Evolutionary conservation across 2,888 invertebrate species (phyloP), one percentile per base, ranked within the genome.

Genomic region (Notocelia uddmanniana): DNA sequence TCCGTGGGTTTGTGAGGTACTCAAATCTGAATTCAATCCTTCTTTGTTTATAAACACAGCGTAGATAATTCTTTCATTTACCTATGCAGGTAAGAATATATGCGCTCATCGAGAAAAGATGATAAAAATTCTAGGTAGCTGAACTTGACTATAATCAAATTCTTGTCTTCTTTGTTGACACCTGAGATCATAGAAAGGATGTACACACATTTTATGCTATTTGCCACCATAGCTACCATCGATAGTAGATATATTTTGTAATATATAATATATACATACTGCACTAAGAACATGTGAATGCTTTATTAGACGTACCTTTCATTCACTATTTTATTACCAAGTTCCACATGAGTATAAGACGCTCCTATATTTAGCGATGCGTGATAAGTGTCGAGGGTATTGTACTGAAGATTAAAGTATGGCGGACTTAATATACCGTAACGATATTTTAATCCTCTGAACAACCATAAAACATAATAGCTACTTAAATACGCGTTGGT

Each of bases 361-460:
- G 83, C 77, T 78, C 77, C 85, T 89, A 86, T 87, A 87, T 87
- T 86, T 87, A 87, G 86, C 83, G 79, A 79, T 83, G 85, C 83
- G 81, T 85, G 81, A 82, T 85, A 79, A 78, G 77, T 81, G 79
- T 15, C 60, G 68, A 62, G 78, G 80, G 82, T 83, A 85, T 84
- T 84, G 84, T 82, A 83, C 79, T 74, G 59, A 19, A 69, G 59
- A 69, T 69, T 69, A 63, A 67, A 72, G 48, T 52, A 67, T 62
- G 60, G 48, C 62, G 55, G 21, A 50, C 26, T 57, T 70, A 58
- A 64, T 6, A 5, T 60, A 62, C 58, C 23, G 52, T 70, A 64
- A 66, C 58, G 41, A 52, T 31, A n/a, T 52, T 64, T 66, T 70
- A 70, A 64, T 70, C 55, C 34, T 1, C 19, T 23, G 57, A 19